Evolutionary conservation across 2,888 invertebrate species (phyloP).

Genomic region (Yponomeuta sedellus): DNA sequence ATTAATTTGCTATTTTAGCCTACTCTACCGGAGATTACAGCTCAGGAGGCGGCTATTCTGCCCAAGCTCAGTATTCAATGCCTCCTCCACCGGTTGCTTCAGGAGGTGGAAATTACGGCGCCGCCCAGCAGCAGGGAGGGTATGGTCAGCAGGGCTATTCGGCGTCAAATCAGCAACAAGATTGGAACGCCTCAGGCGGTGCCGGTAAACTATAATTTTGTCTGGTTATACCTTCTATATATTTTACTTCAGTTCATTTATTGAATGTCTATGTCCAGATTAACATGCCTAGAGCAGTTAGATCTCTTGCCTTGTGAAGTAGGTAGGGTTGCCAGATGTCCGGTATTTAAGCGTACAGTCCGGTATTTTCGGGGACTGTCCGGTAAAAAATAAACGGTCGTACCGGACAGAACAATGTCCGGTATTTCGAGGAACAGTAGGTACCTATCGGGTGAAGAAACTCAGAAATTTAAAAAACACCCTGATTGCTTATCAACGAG

Average conservation of each 20-base stretch:
- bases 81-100: constrained; percentile 61
- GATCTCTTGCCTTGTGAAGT: too few relatives aligned
- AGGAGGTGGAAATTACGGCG: constrained; percentile 56
- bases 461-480: too few relatives aligned
- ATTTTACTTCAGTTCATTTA: background rate
- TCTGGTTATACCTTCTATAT: background rate
- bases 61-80: constrained; percentile 62
- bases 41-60: constrained; percentile 50
- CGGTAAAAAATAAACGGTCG: too few relatives aligned
- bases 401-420: too few relatives aligned
- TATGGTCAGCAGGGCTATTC: constrained; percentile 53
- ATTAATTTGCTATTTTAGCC: constrained; percentile 13
- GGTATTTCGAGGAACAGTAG: too few relatives aligned
- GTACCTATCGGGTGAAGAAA: too few relatives aligned
- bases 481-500: too few relatives aligned
- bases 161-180: constrained; percentile 41
- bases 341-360: too few relatives aligned
- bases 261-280: too few relatives aligned
- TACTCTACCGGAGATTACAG: constrained; percentile 51
- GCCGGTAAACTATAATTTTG: constrained; percentile 18
- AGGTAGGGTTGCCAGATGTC: too few relatives aligned
- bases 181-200: constrained; percentile 58
- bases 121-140: constrained; percentile 43
- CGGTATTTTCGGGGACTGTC: too few relatives aligned
- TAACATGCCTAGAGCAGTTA: too few relatives aligned